Evolutionary conservation across 1,140 invertebrate genomes (phyloP), one percentile per base, ranked within the genome.

Genomic region (Leptestheria dahalacensis): DNA sequence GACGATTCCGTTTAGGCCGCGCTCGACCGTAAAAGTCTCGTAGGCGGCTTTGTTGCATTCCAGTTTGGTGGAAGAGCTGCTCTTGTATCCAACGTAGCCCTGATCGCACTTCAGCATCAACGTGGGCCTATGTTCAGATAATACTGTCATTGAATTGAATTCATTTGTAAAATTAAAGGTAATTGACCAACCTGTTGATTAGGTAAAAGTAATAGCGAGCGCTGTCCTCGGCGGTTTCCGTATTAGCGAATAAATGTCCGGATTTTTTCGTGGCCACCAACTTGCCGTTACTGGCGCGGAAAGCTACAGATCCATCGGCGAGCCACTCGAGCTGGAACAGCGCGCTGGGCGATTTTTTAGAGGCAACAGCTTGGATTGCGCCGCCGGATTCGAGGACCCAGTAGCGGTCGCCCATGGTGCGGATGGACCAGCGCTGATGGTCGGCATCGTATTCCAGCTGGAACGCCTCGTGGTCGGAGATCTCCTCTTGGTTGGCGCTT

Each of bases 401-500:
- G 74, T 96, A 97, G 70, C 87, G 89, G 72, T 96, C 91, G 73
- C 94, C 89, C 83, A 90, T 91, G 58, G 93, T 97, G 64, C 91
- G 82, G 65, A 98, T 84, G 70, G 91, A 91, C 93, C 93, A 98
- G 66, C 88, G 82, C 65, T 86, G 83, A 28, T 86, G 86, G 41
- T 76, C 81, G 71, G 82, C 82, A 74, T 96, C 88, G 70, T 88
- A 96, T 74, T 97, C 92, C 72, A 97, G 73, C 74, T 97, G 93
- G 79, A 97, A 98, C 61, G 88, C 95, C 75, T 97, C 93, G 68
- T 91, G 85, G 64, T 95, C 88, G 4, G 84, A 91, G 57, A 95
- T 89, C 75, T 97, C 93, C 65, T 94, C 91, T 75, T 97, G 95
- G 75, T 98, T 97, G 28, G 94, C 94, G 0, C 92, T 94, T 28